phyloP scores from a whole-genome alignment of 2,113 vertebrate species.

The Holacanthus passer region DNA sequence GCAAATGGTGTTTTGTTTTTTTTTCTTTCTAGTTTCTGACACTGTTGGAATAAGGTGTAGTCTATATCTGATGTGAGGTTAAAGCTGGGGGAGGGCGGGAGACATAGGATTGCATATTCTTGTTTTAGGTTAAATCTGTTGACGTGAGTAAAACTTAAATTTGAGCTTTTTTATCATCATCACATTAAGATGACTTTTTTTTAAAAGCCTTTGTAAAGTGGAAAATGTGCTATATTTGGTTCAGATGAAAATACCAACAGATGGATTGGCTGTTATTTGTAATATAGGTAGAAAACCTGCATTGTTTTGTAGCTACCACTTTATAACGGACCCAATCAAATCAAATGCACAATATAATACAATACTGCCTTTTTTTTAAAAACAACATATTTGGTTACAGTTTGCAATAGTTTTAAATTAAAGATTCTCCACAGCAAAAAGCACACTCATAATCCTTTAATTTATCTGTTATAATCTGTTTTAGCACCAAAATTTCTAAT shows the following conservation, averaged over 20 bases:
- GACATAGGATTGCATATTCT: not conserved
- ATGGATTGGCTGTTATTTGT: not conserved
- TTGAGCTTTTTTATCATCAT: too few species aligned
- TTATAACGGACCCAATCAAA: not conserved
- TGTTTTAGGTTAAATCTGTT: not conserved
- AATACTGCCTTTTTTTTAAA: too few species aligned
- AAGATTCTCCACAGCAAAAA: not conserved
- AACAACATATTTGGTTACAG: not conserved
- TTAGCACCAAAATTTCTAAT: not conserved
- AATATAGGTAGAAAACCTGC: not conserved
- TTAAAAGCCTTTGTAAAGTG: not conserved
- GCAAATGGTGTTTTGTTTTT: not conserved
- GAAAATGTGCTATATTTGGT: not conserved
- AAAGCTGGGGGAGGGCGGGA: too few species aligned
- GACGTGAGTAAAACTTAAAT: not conserved
- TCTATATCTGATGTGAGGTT: not conserved
- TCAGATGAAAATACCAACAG: not conserved
- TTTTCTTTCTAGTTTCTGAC: not conserved
- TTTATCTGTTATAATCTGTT: not conserved
- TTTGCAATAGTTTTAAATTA: not conserved
- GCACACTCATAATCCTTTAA: not conserved
- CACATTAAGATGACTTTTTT: too few species aligned
- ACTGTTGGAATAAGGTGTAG: not conserved
- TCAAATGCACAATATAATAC: too few species aligned
- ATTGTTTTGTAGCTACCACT: not conserved